A percentile compares a stretch with the other conserved stretches of the same genome.
Evolutionary conservation across 2,797 vertebrate species (phyloP).

Genomic region (Gymnothorax javanicus): DNA sequence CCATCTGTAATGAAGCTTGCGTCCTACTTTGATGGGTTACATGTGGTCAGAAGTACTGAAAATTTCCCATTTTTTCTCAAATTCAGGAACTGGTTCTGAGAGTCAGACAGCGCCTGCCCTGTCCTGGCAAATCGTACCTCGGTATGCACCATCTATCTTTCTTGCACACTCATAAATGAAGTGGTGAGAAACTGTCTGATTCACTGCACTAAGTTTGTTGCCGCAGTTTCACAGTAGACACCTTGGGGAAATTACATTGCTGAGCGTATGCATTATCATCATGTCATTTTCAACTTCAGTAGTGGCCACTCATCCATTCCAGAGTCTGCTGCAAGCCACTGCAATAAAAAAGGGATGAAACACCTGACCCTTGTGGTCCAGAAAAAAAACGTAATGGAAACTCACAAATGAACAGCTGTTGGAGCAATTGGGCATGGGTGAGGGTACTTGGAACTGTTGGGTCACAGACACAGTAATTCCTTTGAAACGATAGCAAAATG

Average conservation of each 20-base stretch:
- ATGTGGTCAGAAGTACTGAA: not conserved
- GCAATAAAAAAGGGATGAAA: not conserved
- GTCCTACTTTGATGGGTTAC: not conserved
- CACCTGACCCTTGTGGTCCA: not conserved
- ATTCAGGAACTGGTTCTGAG: not conserved
- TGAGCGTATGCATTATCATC: not conserved
- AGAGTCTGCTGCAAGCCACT: not conserved
- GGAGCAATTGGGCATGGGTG: too few relatives aligned
- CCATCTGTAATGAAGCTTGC: too few relatives aligned
- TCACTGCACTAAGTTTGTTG: not conserved
- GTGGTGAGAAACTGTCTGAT: not conserved
- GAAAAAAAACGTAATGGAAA: not conserved
- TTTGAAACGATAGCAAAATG: too few relatives aligned
- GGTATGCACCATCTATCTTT: not conserved
- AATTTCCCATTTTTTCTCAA: not conserved
- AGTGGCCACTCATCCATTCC: not conserved
- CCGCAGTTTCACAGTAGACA: not conserved
- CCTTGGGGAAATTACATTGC: not conserved
- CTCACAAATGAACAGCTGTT: too few relatives aligned
- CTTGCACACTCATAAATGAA: not conserved
- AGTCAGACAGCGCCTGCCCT: not conserved
- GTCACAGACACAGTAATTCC: too few relatives aligned
- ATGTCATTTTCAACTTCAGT: not conserved
- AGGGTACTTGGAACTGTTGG: too few relatives aligned
- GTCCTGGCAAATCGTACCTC: not conserved